A percentile compares a stretch with the other conserved stretches of the same genome.
phyloP scores from a whole-genome alignment of 2,888 invertebrate species.

The Neoascia interrupta region DNA sequence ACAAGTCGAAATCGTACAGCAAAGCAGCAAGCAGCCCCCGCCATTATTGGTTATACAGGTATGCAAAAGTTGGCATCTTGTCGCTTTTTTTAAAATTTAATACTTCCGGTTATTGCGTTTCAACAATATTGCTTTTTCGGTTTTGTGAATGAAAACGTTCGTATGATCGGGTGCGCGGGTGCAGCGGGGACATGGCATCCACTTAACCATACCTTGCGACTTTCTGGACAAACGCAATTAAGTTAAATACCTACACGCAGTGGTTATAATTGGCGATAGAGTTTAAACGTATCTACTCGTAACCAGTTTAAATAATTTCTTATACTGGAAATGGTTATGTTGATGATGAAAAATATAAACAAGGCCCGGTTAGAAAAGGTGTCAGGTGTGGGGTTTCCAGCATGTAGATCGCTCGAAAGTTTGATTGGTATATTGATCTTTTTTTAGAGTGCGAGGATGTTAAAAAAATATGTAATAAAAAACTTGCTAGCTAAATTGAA shows the following conservation, averaged over 20 bases:
- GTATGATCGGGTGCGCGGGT: not conserved
- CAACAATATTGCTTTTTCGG: slow-evolving; percentile 25
- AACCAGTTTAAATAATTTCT: slow-evolving; percentile 40
- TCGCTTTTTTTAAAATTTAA: slow-evolving; percentile 74
- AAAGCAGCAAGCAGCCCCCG: slow-evolving; percentile 24
- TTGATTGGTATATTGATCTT: slow-evolving; percentile 23
- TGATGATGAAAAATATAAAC: no score
- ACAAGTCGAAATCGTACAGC: not conserved
- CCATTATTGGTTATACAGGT: slow-evolving; percentile 1
- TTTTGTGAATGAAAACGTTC: slow-evolving; percentile 51
- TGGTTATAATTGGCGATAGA: slow-evolving; percentile 47
- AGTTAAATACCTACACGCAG: slow-evolving; percentile 52
- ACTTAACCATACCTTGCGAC: no score
- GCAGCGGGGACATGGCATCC: no score
- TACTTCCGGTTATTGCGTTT: slow-evolving; percentile 73
- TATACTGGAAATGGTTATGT: slow-evolving; percentile 5
- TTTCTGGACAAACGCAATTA: slow-evolving; percentile 49
- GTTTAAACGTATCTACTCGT: slow-evolving; percentile 48
- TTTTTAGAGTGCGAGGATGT: no score
- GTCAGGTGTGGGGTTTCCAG: slow-evolving; percentile 35
- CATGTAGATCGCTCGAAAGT: slow-evolving; percentile 35
- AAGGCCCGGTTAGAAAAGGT: slow-evolving; percentile 13
- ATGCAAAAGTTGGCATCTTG: slow-evolving; percentile 71
- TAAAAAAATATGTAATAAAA: no score
- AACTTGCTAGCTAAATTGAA: no score